These are phyloP conservation scores for Cettia cetti DNA, from an alignment of 2,113 vertebrate species.

Conservation along the genomic window DNA sequence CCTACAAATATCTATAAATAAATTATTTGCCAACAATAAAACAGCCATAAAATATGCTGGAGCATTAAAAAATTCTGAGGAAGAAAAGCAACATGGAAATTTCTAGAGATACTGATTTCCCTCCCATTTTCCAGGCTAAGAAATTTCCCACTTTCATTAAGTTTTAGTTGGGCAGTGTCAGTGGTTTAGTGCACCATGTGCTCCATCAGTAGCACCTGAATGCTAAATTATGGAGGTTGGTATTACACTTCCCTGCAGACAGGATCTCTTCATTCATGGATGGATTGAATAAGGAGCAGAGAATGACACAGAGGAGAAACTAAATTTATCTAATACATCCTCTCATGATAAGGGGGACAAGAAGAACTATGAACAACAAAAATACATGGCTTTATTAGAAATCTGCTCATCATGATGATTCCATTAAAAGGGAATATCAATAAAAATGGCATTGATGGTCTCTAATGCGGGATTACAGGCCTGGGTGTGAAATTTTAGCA, in stretches of 20 bases:
- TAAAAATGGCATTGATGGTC: neutral
- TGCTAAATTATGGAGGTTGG: neutral
- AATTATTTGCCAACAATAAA: neutral
- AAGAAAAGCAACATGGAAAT: neutral
- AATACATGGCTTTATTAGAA: accelerated
- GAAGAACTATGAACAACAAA: neutral
- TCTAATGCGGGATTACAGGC: neutral
- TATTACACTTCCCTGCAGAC: neutral
- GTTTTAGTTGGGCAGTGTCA: neutral
- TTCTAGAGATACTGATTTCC: neutral
- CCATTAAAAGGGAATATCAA: neutral
- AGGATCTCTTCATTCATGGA: neutral
- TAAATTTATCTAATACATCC: neutral
- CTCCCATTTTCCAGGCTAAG: neutral
- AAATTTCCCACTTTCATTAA: neutral
- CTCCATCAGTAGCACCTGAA: neutral
- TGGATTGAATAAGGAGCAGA: neutral
- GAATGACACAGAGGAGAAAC: neutral
- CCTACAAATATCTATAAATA: neutral
- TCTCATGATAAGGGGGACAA: neutral
- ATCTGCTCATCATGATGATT: neutral
- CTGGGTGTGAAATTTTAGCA: neutral
- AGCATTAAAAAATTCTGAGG: neutral
- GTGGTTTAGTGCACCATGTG: neutral
- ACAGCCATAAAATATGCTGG: neutral